Base-by-base conservation (phyloP, 2,113 vertebrate genomes). In the Uria aalge region DNA sequence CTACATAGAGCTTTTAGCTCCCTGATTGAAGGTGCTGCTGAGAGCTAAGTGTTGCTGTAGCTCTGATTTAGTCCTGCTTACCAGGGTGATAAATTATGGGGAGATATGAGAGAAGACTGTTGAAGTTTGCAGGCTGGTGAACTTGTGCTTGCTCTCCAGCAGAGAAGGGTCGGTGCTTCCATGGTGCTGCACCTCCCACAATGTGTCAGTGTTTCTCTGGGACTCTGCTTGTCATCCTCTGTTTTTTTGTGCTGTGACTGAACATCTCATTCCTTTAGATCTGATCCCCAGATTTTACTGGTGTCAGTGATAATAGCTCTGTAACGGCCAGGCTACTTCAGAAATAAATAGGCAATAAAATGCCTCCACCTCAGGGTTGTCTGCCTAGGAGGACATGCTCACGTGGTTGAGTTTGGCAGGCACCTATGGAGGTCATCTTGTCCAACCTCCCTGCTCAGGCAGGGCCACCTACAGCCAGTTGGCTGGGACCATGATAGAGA, bases 61-160 rank as follows among this genome's bases (percentile, higher is more conserved):
- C 62, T 95, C 94, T 94, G 84, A 93, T 96, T 94, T 91, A 84
- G 73, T 68, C 77, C 84, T 89, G 76, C 43, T 78, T 78, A 72
- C 13, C 55, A 45, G 57, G 66, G 87, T 82, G 93, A 85, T 91
- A 94, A 96, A 96, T 96, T 88, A 87, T 85, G 93, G 84, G 87
- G 43, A 94, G 84, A 68, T 71, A 72, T 20, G 56, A 97, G 80
- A 68, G 76, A 48, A 74, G 45, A 71, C 60, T 85, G 89, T 40
- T 77, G 80, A 92, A 89, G 69, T 92, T 89, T 87, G 40, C 60
- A 68, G 69, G 47, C 69, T 92, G 77, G n/a, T 81, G 93, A 91
- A 82, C 60, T 67, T 22, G 43, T 32, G 16, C 48, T 71, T 12
- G 2, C 6, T 64, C 82, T 83, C 40, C 72, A 80, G 53, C 67